Base-by-base conservation (phyloP, 2,888 invertebrate genomes). In the Drosophila trichaetosa region DNA sequence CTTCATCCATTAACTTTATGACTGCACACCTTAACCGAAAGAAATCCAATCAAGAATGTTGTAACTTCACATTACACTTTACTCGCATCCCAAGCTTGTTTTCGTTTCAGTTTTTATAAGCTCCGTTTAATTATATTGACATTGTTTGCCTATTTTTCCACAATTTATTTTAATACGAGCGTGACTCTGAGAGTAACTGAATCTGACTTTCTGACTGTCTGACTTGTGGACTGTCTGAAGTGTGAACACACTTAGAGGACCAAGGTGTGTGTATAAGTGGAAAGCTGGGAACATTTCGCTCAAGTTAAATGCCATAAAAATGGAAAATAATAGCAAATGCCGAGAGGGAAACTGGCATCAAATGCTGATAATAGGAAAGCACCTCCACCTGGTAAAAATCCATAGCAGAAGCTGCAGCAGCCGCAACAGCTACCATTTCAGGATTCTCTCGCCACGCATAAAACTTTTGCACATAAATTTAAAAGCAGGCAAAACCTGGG, bases 391-490 rank as follows among this genome's bases (percentile, higher is more conserved):
- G 54, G 57, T 52, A 49, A 57, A 56, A 56, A 56, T 53, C 69
- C 31, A 53, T 49, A 36, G 56, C 56, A 57, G 51, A 31, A n/a
- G 29, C 40, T 46, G 33, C 59, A 24, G 31, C 52, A 52, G 16
- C 29, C 27, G 24, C 29, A 51, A 48, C 48, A 27, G 21, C 46
- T 59, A 24, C 34, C 63, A 33, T 46, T 53, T 42, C 58, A 48
- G 31, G 58, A 40, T 48, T 21, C 57, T n/a, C 27, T 56, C 42
- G 54, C 76, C 72, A 81, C 83, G 86, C 86, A 83, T 76, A 63
- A 87, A 87, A 87, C 76, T 87, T 87, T 87, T 87, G 76, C 83
- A 85, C 90, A 89, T 87, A 89, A 89, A 87, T 87, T 87, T 79
- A 64, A 81, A 77, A 72, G 11, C 75, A 66, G 61, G 40, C 80